Evolutionary conservation across 53 echinoderm and acorn worm species (phyloP), one percentile per base, ranked within the genome.

Genomic region (Luidia sarsii): DNA sequence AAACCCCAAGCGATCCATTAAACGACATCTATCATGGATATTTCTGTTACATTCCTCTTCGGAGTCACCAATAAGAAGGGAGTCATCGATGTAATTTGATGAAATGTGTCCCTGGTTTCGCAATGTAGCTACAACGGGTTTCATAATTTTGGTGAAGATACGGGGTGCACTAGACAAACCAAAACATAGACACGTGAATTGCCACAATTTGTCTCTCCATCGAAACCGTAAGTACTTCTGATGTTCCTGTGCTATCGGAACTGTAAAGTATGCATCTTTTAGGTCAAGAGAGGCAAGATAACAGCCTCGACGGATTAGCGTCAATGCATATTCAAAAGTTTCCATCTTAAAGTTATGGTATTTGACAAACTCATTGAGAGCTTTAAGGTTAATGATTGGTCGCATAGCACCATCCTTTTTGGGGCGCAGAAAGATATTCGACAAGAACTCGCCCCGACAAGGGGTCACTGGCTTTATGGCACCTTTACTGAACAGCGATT

Each of bases 401-500:
- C 66, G 35, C 49, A 81, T 60, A 9, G 63, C 41, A 65, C 80
- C 82, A 21, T 81, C 82, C 30, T 81, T 81, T 28, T 81, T 81
- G 15, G 65, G 65, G 22, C 64, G 18, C 10, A 51, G 18, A 67
- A 81, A 81, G 33, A 81, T 81, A 20, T 67, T 65, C 4, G 82
- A 81, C 34, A 81, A 27, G 25, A 66, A 67, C 67, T 81, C 18
- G 49, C 68, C 68, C 23, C 18, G 21, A 19, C 45, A 39, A 14
- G 67, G 82, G 21, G n/a, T 15, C 21, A 43, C 45, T 27, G 22
- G 66, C 9, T 31, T 33, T 49, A 81, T 50, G 5, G 66, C 82
- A 20, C 67, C 50, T 53, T 81, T 81, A 14, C 35, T 31, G 21
- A 51, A 18, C n/a, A 68, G 56, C 24, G 51, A 50, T 25, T 51